Evolutionary conservation across 2,888 invertebrate species (phyloP), one percentile per base, ranked within the genome.

Genomic region (Scaptomyza parva): DNA sequence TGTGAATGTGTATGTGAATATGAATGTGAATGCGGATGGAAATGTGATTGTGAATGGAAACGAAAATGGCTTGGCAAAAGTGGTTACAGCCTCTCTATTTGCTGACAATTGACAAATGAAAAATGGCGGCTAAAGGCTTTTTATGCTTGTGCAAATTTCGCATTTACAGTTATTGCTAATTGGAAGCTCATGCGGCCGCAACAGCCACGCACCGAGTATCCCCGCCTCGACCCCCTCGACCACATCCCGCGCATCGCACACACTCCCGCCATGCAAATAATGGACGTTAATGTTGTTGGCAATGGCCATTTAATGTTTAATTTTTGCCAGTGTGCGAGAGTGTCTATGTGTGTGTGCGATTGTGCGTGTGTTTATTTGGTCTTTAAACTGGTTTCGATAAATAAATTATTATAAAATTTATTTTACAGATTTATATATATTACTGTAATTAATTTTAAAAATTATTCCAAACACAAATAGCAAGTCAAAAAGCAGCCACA

Each of bases 381-480:
- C 76, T 80, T 88, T 86, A 88, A 87, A 86, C 78, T 78, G 78
- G 79, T 80, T 83, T 55, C 86, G 81, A 89, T 88, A 89, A 89
- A 89, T 90, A 89, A 90, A 89, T 88, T 89, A 90, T 90, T 86
- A 88, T 81, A 79, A 86, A 90, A 90, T 90, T 74, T 90, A 89
- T 90, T 90, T 89, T 84, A 81, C 88, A 83, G 79, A 90, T 90
- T 90, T 89, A 48, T 50, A 61, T 83, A 85, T 83, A 86, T 88
- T 86, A 80, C 83, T 88, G 90, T 90, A 90, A 90, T 90, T 90
- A 90, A 90, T 90, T 90, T 89, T 90, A 89, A 89, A 89, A 90
- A 88, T 89, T 86, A 88, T 88, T 86, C 76, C 88, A 89, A 89
- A 88, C 71, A 77, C 88, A 81, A 83, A 88, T 71, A 81, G 54